phyloP scores from a whole-genome alignment of 2,888 invertebrate species.

The Eupithecia abbreviata region DNA sequence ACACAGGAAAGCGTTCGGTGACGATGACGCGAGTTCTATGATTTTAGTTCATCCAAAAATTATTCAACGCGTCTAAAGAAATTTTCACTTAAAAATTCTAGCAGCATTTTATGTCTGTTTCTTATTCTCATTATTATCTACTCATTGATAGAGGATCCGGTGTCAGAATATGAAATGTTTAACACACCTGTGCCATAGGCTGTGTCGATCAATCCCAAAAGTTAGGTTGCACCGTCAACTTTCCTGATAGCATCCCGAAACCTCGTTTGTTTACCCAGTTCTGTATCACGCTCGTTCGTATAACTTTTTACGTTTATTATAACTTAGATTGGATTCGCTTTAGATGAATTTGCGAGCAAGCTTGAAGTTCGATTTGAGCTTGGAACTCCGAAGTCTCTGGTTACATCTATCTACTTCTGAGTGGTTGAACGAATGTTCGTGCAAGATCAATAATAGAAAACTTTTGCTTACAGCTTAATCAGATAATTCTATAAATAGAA shows the following conservation, averaged over 20 bases:
- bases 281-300: constrained; percentile 36
- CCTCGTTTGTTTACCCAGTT: constrained; percentile 33
- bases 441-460: constrained; percentile 6
- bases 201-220: constrained; percentile 16
- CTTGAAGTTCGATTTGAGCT: constrained; percentile 34
- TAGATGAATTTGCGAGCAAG: constrained; percentile 44
- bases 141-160: neutral
- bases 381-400: constrained; percentile 29
- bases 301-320: constrained; percentile 53
- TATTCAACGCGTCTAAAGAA: too few relatives aligned
- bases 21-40: too few relatives aligned
- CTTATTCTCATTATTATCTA: neutral
- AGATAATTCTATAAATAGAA: neutral
- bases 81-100: neutral
- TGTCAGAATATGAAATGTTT: neutral
- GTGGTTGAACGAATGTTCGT: constrained; percentile 1
- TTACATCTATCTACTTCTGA: constrained; percentile 14
- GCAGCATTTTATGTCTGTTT: neutral
- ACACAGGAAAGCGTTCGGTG: too few relatives aligned
- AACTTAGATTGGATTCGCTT: constrained; percentile 52
- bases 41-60: too few relatives aligned
- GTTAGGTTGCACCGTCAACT: constrained; percentile 12
- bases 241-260: constrained; percentile 20
- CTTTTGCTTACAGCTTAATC: neutral
- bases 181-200: neutral